Evolutionary conservation across 1,140 invertebrate species (phyloP), one percentile per base, ranked within the genome.

Genomic region (Sycobia sp.): DNA sequence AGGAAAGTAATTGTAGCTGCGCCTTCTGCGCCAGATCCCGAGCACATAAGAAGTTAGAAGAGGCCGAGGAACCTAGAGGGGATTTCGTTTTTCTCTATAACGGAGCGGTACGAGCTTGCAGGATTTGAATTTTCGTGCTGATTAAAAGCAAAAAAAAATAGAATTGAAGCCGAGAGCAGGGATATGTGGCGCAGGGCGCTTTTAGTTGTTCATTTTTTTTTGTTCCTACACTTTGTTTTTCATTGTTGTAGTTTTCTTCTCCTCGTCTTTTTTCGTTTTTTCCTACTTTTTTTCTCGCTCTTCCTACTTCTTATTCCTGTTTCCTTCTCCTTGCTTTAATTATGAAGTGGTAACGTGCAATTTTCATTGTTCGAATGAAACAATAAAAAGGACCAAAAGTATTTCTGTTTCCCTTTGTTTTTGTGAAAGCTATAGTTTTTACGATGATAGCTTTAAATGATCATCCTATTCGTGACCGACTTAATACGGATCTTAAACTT

Each of bases 131-230:
- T 38, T 49, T 50, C 57, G 44, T 34, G 16, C 34, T 59, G 43
- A 59, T 49, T 49, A 59, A 34, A 53, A 62, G 39, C n/a, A 3
- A 43, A 34, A 38, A 53, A 62, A 44, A 27, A 39, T 39, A n/a
- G n/a, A n/a, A n/a, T n/a, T n/a, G n/a, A n/a, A n/a, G n/a, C n/a
- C n/a, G n/a, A n/a, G n/a, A n/a, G n/a, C n/a, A n/a, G n/a, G n/a
- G n/a, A n/a, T 34, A 7, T 41, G 47, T 20, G 22, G 2, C n/a
- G 36, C 27, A 38, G 16, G 20, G 20, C 32, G 4, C 18, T 41
- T 11, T 8, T 39, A 25, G 36, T 41, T 54, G 51, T 39, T 54
- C 39, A 29, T 29, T 32, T 43, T 56, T 10, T 25, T 44, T 56
- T 18, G 14, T 29, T 44, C 23, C 2, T 39, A 1, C 7, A 7